Percentiles rank a stretch among this genome's conserved stretches.
Evolutionary conservation across 2,113 vertebrate species (phyloP).

Genomic region (Australoheros scitulus): DNA sequence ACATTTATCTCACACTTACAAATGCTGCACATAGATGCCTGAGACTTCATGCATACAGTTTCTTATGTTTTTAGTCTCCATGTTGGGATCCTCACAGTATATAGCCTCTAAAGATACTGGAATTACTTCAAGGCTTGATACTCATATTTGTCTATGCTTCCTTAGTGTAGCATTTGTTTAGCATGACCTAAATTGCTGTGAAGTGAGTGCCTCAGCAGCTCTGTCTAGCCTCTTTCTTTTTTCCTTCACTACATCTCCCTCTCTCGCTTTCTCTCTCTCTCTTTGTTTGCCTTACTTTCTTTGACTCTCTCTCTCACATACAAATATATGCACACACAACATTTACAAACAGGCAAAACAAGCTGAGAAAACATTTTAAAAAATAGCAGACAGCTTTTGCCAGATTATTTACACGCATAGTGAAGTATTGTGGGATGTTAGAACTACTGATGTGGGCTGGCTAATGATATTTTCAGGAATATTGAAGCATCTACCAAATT

Average conservation of each 20-base stretch:
- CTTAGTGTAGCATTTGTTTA: slow-evolving; percentile 73
- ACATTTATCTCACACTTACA: slow-evolving; percentile 47
- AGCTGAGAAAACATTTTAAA: slow-evolving; percentile 48
- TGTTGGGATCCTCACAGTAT: neutral
- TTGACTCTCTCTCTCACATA: slow-evolving; percentile 13
- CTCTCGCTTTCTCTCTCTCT: slow-evolving; percentile 5
- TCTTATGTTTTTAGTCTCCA: neutral
- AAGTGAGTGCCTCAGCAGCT: slow-evolving; percentile 76
- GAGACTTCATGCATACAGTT: neutral
- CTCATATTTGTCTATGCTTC: slow-evolving; percentile 54
- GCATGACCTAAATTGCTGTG: slow-evolving; percentile 78
- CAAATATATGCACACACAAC: neutral
- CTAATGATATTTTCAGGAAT: slow-evolving; percentile 44
- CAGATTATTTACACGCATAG: slow-evolving; percentile 43
- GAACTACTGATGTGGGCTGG: slow-evolving; percentile 45
- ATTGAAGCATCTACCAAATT: slow-evolving; percentile 50
- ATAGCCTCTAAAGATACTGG: slow-evolving; percentile 10
- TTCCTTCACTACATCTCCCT: slow-evolving; percentile 25
- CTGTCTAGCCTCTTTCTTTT: slow-evolving; percentile 63
- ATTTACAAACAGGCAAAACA: slow-evolving; percentile 48
- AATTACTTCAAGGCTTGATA: slow-evolving; percentile 36
- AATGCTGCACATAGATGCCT: neutral
- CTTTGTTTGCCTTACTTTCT: slow-evolving; percentile 39
- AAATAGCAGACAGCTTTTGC: slow-evolving; percentile 33
- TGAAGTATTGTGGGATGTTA: slow-evolving; percentile 46